phyloP scores from a whole-genome alignment of 2,797 vertebrate genomes.

The Lateolabrax maculatus region DNA sequence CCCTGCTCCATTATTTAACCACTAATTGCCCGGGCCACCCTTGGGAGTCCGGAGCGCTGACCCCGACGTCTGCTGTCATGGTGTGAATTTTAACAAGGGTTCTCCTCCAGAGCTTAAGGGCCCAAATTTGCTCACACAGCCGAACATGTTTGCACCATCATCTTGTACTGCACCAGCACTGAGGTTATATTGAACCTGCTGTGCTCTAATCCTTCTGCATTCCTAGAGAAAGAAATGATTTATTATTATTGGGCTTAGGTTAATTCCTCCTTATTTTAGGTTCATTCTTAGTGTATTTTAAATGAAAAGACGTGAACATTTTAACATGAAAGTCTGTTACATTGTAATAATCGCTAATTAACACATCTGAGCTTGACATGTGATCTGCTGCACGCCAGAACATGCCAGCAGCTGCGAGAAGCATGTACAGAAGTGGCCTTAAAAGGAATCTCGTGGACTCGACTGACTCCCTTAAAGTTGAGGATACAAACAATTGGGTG shows the following conservation, averaged over 20 bases:
- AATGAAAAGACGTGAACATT: not conserved
- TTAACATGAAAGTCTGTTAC: not conserved
- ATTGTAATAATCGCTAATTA: not conserved
- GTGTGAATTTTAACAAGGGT: constrained; percentile 60
- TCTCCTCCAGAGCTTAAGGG: constrained; percentile 35
- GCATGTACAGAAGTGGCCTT: constrained; percentile 8
- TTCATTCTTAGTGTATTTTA: not conserved
- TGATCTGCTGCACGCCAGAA: constrained; percentile 8
- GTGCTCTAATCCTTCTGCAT: not conserved
- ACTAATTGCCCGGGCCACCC: constrained; percentile 68
- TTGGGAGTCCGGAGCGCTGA: constrained; percentile 64
- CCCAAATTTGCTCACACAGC: not conserved
- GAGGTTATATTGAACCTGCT: not conserved
- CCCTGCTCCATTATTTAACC: constrained; percentile 62
- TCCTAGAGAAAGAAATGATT: too few relatives aligned
- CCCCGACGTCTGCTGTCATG: constrained; percentile 53
- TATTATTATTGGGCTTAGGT: too few relatives aligned
- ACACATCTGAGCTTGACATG: constrained; percentile 27
- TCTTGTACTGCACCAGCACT: not conserved
- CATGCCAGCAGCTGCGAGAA: constrained; percentile 26
- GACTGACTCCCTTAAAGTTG: not conserved
- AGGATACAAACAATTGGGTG: not conserved
- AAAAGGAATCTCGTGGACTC: constrained; percentile 1
- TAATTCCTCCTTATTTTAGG: too few relatives aligned
- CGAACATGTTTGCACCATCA: not conserved